phyloP scores from a whole-genome alignment of 2,888 invertebrate species.

The Ophion obscuratus region DNA sequence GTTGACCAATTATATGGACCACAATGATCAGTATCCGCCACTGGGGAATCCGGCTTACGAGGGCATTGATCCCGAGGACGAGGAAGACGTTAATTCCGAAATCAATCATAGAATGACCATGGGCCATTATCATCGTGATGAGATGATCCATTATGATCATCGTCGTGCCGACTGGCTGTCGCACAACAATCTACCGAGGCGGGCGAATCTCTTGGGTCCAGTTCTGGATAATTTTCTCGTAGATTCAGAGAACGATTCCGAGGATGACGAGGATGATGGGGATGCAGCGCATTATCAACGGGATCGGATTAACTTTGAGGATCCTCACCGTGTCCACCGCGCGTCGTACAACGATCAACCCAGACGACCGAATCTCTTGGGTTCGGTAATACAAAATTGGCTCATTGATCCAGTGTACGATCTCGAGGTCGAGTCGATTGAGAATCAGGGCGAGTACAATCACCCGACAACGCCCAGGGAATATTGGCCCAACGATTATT shows the following conservation, averaged over 20 bases:
- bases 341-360: background rate
- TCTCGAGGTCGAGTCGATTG: background rate
- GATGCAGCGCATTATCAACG: background rate
- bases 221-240: background rate
- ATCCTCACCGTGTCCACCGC: background rate
- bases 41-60: background rate
- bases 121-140: background rate
- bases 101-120: no score
- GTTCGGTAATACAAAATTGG: background rate
- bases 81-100: background rate
- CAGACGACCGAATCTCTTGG: background rate
- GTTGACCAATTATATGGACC: background rate
- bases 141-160: no score
- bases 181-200: background rate
- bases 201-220: background rate
- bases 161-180: background rate
- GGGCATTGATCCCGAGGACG: background rate
- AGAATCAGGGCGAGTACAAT: background rate
- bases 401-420: background rate
- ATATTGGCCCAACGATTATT: background rate
- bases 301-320: background rate
- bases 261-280: background rate
- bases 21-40: background rate
- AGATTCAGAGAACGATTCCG: background rate
- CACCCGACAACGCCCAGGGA: background rate